Conservation (phyloP, 2,888 invertebrate species). For the Petrophora chlorosata region DNA sequence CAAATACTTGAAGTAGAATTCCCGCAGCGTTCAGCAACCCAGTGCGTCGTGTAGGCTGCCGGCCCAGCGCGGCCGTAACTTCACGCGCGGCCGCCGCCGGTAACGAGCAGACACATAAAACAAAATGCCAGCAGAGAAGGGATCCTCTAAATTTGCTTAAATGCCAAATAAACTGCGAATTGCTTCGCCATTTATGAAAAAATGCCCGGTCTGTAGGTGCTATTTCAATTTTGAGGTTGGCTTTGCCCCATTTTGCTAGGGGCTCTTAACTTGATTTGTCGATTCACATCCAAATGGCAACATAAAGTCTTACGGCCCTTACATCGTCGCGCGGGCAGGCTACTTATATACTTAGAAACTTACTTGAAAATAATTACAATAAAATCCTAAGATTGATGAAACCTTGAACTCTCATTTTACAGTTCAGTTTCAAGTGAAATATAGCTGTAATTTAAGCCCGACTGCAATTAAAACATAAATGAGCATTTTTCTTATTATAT, state of each 20-base stretch:
- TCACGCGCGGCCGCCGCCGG: slow-evolving; percentile 80
- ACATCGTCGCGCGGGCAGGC: too few relatives aligned
- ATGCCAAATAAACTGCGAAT: slow-evolving; percentile 82
- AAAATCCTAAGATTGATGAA: neutral
- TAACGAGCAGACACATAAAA: slow-evolving; percentile 82
- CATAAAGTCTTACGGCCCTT: slow-evolving; percentile 10
- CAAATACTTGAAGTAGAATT: neutral
- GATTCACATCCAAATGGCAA: slow-evolving; percentile 7
- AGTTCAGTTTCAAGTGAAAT: slow-evolving; percentile 13
- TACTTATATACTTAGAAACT: slow-evolving; percentile 10
- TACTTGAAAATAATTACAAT: neutral
- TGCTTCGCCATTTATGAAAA: slow-evolving; percentile 78
- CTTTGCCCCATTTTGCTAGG: slow-evolving; percentile 15
- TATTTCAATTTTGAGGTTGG: slow-evolving; percentile 30
- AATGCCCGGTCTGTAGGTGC: slow-evolving; percentile 52
- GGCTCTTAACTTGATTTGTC: slow-evolving; percentile 22
- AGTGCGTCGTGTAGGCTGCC: slow-evolving; percentile 41
- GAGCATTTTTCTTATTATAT: slow-evolving; percentile 40
- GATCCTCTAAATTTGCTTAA: slow-evolving; percentile 80
- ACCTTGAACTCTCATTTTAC: slow-evolving; percentile 7
- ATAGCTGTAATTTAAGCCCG: slow-evolving; percentile 26
- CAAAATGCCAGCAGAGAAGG: slow-evolving; percentile 80
- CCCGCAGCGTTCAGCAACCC: slow-evolving; percentile 26
- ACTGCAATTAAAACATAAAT: slow-evolving; percentile 45
- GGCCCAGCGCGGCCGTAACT: slow-evolving; percentile 78